Evolutionary conservation across 2,113 vertebrate genomes (phyloP).

Genomic region (Erpornis zantholeuca): DNA sequence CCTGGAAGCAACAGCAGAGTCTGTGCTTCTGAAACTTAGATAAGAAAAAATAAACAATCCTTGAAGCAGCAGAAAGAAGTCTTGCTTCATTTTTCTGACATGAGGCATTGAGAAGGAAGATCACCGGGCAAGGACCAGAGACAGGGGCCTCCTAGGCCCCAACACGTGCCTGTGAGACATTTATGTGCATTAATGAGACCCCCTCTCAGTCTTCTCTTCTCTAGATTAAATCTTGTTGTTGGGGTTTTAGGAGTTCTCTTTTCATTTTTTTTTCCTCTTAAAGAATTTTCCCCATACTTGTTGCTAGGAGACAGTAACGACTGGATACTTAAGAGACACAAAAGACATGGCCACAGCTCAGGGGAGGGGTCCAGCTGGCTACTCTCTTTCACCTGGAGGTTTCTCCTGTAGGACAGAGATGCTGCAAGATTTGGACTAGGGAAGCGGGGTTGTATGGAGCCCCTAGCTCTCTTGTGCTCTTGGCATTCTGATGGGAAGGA

Average conservation of each 20-base stretch:
- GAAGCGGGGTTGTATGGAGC: background rate
- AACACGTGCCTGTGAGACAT: background rate
- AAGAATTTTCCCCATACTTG: background rate
- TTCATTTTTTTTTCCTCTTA: background rate
- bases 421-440: background rate
- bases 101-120: too few relatives aligned
- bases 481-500: background rate
- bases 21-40: too few relatives aligned
- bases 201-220: background rate
- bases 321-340: background rate
- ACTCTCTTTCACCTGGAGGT: background rate
- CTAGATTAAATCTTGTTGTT: background rate
- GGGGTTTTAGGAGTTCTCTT: background rate
- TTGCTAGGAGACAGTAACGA: background rate
- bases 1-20: too few relatives aligned
- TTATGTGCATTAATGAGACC: background rate
- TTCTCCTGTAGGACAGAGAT: background rate
- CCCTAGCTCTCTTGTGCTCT: background rate
- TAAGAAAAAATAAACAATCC: too few relatives aligned
- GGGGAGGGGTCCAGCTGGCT: background rate
- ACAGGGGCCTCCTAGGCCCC: too few relatives aligned
- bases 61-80: too few relatives aligned
- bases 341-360: background rate
- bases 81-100: too few relatives aligned
- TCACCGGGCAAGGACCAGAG: too few relatives aligned